Evolutionary conservation across 2,888 invertebrate genomes (phyloP).

Genomic region (Andrena praecox): DNA sequence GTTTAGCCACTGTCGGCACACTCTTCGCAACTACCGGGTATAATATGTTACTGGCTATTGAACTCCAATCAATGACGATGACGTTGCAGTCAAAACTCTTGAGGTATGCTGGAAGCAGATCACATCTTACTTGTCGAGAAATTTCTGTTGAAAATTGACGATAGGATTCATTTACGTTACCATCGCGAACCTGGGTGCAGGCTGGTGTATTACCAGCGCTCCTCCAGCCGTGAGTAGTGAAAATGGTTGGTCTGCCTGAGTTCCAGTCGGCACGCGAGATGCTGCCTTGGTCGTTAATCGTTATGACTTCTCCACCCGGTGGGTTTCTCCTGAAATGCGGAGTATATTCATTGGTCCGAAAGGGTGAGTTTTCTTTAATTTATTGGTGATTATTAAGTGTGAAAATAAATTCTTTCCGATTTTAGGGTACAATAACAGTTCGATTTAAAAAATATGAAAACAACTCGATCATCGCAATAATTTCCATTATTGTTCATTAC

Average conservation of each 20-base stretch:
- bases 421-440: too few relatives aligned
- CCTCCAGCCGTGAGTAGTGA: slow-evolving; percentile 40
- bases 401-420: too few relatives aligned
- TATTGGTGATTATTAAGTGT: too few relatives aligned
- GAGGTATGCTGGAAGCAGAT: slow-evolving; percentile 51
- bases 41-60: background rate
- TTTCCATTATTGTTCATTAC: too few relatives aligned
- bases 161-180: too few relatives aligned
- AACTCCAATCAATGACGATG: slow-evolving; percentile 58
- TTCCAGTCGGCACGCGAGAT: slow-evolving; percentile 43
- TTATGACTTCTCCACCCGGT: slow-evolving; percentile 13
- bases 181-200: slow-evolving; percentile 36
- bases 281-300: background rate
- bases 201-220: background rate
- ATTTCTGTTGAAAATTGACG: slow-evolving; percentile 45
- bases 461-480: too few relatives aligned
- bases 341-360: too few relatives aligned
- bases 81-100: slow-evolving; percentile 42
- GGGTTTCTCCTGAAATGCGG: slow-evolving; percentile 42
- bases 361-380: too few relatives aligned
- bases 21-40: slow-evolving; percentile 31
- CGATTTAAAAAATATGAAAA: too few relatives aligned
- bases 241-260: slow-evolving; percentile 26
- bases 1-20: too few relatives aligned
- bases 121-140: too few relatives aligned